Evolutionary conservation across 2,888 invertebrate species (phyloP).

Genomic region (Eilema depressum): DNA sequence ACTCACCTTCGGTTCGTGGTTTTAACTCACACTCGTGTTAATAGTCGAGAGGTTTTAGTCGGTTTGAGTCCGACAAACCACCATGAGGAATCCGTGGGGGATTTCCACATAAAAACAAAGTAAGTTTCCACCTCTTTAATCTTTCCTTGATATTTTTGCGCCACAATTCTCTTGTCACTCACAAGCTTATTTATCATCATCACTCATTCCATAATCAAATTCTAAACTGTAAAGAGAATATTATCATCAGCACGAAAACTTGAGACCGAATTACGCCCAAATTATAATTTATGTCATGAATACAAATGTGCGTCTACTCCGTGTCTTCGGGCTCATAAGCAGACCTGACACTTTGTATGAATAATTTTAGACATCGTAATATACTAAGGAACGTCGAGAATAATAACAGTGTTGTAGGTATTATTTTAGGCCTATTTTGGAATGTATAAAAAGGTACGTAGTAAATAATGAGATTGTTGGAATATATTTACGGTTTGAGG

Average conservation of each 20-base stretch:
- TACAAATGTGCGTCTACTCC: slow-evolving; percentile 9
- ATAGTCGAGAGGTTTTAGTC: too few species aligned
- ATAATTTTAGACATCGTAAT: slow-evolving; percentile 18
- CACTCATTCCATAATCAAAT: not conserved
- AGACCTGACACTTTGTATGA: slow-evolving; percentile 15
- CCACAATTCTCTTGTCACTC: not conserved
- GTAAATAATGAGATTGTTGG: not conserved
- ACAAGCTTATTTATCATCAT: not conserved
- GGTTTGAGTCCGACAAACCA: too few species aligned
- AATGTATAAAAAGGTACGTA: not conserved
- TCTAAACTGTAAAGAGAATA: slow-evolving; percentile 2
- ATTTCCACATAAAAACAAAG: too few species aligned
- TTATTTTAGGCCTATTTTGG: not conserved
- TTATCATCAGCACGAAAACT: not conserved
- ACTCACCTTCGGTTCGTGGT: too few species aligned
- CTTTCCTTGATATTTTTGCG: not conserved
- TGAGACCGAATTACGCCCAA: not conserved
- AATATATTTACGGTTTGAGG: not conserved
- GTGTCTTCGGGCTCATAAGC: not conserved
- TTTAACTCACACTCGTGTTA: too few species aligned
- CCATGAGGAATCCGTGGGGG: too few species aligned
- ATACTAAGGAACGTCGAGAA: slow-evolving; percentile 2
- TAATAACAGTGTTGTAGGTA: slow-evolving; percentile 2
- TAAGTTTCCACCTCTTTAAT: not conserved
- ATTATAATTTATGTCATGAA: slow-evolving; percentile 18